A percentile compares a stretch with the other conserved stretches of the same genome.
Conservation (phyloP, 1,140 invertebrate species). For the Rhopalosiphum maidis region DNA sequence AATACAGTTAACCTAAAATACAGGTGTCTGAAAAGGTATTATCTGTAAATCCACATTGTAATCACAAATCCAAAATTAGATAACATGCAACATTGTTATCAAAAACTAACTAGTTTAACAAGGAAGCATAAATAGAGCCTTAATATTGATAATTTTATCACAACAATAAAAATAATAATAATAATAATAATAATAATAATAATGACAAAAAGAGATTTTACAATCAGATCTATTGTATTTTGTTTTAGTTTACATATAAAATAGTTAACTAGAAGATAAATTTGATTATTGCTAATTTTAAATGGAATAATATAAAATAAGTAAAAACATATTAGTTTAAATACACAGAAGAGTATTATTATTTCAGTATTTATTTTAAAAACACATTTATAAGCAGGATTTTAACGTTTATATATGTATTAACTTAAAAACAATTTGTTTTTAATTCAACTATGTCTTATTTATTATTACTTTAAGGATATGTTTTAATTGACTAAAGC, state of each 20-base stretch:
- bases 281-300: slow-evolving; percentile 20
- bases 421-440: not conserved
- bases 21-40: not conserved
- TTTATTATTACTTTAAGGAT: not conserved
- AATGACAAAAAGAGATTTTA: slow-evolving; percentile 27
- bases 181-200: slow-evolving; percentile 23
- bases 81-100: not conserved
- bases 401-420: not conserved
- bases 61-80: not conserved
- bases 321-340: not conserved
- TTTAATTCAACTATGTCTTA: not conserved
- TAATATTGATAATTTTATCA: slow-evolving; percentile 31
- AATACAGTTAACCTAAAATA: not conserved
- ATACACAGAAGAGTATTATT: not conserved
- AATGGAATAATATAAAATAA: not conserved
- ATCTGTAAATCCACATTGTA: not conserved
- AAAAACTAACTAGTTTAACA: slow-evolving; percentile 15
- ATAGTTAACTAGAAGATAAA: not conserved
- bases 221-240: slow-evolving; percentile 10
- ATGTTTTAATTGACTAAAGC: not conserved
- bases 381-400: not conserved
- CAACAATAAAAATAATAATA: not conserved
- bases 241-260: not conserved
- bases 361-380: not conserved
- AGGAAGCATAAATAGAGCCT: not conserved